Evolutionary conservation across 2,888 invertebrate species (phyloP).

Genomic region (Ecliptopera silaceata): DNA sequence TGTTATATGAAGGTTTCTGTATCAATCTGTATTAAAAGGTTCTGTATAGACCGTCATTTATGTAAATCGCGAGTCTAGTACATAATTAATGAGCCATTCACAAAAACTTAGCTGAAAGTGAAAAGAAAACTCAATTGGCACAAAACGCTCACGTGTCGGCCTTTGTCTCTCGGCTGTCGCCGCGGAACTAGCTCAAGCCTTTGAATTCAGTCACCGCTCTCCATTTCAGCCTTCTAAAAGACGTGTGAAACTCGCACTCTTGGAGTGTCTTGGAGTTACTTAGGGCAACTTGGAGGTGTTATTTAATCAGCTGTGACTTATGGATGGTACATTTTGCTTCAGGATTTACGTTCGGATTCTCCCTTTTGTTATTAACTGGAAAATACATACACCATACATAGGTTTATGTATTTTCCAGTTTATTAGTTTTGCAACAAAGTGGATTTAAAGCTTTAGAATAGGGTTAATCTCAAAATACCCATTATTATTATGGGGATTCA

Average conservation of each 20-base stretch:
- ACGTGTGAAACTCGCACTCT: constrained; percentile 56
- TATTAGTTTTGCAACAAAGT: too few species aligned
- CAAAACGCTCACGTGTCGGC: constrained; percentile 40
- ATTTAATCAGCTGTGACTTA: constrained; percentile 6
- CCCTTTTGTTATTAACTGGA: too few species aligned
- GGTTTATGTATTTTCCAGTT: too few species aligned
- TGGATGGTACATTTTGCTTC: background rate
- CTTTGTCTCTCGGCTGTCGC: constrained; percentile 49
- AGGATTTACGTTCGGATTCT: too few species aligned
- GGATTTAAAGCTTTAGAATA: too few species aligned
- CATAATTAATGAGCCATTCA: background rate
- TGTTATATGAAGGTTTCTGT: too few species aligned
- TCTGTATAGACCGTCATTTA: too few species aligned
- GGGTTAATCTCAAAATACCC: too few species aligned
- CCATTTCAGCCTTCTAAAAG: constrained; percentile 56
- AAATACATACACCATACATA: too few species aligned
- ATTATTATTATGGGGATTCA: too few species aligned
- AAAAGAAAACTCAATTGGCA: constrained; percentile 40
- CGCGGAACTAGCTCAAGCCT: constrained; percentile 56
- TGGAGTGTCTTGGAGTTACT: constrained; percentile 35
- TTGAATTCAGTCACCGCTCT: constrained; percentile 53
- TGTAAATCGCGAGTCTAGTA: too few species aligned
- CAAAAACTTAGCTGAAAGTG: constrained; percentile 29
- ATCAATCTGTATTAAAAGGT: too few species aligned
- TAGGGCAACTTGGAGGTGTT: constrained; percentile 10